Evolutionary conservation across 2,888 invertebrate genomes (phyloP).

Genomic region (Xanthostigma xanthostigma): DNA sequence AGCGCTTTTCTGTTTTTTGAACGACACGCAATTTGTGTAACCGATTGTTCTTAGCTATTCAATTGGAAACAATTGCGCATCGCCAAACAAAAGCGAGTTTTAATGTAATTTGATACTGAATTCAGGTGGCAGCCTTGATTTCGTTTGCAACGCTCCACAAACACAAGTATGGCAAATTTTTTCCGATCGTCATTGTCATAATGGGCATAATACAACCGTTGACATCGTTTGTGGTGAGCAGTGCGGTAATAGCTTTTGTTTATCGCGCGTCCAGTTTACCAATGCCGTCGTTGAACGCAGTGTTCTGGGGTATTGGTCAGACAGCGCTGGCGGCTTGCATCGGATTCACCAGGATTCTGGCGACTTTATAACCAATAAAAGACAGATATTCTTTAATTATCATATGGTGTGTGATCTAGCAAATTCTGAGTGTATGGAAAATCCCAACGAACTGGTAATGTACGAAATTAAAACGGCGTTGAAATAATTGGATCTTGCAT

Average conservation of each 20-base stretch:
- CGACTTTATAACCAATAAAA: slow-evolving; percentile 54
- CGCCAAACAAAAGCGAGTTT: no score
- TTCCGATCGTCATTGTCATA: slow-evolving; percentile 71
- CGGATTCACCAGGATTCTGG: slow-evolving; percentile 84
- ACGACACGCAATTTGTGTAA: no score
- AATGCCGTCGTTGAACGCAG: slow-evolving; percentile 83
- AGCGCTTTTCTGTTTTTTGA: no score
- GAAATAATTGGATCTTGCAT: no score
- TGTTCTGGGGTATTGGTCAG: slow-evolving; percentile 91
- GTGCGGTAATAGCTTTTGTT: slow-evolving; percentile 87
- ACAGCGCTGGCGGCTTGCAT: slow-evolving; percentile 78
- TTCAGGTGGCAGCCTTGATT: slow-evolving; percentile 66
- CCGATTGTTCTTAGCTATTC: no score
- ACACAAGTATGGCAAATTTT: slow-evolving; percentile 90
- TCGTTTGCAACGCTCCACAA: slow-evolving; percentile 84
- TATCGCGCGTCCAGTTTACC: slow-evolving; percentile 78
- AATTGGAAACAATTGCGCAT: no score
- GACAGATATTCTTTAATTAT: no score
- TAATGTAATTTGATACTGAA: no score
- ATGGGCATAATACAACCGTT: slow-evolving; percentile 84
- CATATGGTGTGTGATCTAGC: no score
- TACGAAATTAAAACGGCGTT: no score
- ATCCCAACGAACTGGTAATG: no score
- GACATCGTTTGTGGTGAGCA: slow-evolving; percentile 75
- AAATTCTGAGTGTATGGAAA: no score